Percentiles rank a stretch among this genome's conserved stretches.
Evolutionary conservation across 1,140 invertebrate genomes (phyloP).

Genomic region (Brachionus rotundiformis): DNA sequence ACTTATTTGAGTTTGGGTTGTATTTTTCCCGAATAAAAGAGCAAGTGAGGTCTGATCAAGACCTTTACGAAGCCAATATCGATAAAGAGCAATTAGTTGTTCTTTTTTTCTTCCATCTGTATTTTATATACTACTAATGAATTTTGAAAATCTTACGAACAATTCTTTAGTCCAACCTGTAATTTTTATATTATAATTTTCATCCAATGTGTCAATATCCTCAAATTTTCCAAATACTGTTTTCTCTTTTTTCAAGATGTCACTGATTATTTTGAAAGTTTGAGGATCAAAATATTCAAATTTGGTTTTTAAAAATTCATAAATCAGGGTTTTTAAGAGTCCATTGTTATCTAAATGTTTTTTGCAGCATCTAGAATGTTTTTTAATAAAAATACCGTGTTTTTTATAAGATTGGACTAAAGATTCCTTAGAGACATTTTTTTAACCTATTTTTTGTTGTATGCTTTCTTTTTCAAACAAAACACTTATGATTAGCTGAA

Average conservation of each 20-base stretch:
- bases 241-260: constrained; percentile 1
- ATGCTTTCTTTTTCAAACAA: constrained; percentile 36
- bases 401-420: constrained; percentile 21
- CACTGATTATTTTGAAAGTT: constrained; percentile 33
- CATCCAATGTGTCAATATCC: constrained; percentile 13
- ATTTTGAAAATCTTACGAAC: constrained; percentile 21
- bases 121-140: constrained; percentile 31
- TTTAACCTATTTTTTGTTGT: constrained; percentile 22
- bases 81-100: constrained; percentile 36
- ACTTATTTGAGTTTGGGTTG: constrained; percentile 19
- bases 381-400: constrained; percentile 38
- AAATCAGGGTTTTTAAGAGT: background rate
- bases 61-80: constrained; percentile 29
- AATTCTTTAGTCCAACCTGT: constrained; percentile 29
- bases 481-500: constrained; percentile 28
- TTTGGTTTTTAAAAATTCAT: constrained; percentile 33
- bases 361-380: constrained; percentile 33
- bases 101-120: constrained; percentile 27
- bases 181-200: constrained; percentile 23
- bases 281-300: constrained; percentile 21
- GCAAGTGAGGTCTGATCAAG: constrained; percentile 3
- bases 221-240: constrained; percentile 29
- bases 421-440: constrained; percentile 21
- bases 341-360: constrained; percentile 33
- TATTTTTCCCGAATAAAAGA: background rate